Evolutionary conservation across 2,113 vertebrate species (phyloP).

Genomic region (Pleuronectes platessa): DNA sequence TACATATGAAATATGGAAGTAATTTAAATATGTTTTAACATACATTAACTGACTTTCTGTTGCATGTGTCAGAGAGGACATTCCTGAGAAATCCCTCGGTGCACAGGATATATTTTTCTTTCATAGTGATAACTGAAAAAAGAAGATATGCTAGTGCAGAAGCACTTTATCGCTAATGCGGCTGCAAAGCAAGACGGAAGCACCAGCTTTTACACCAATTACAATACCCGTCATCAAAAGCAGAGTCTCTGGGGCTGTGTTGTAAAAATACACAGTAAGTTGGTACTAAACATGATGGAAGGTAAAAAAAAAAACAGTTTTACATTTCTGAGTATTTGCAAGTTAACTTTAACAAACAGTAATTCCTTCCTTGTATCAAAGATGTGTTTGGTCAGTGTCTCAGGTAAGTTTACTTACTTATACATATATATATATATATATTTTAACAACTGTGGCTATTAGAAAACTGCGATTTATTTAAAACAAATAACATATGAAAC

Average conservation of each 20-base stretch:
- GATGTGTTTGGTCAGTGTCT: neutral
- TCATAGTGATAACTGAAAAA: too few species aligned
- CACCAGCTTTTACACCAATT: slow-evolving; percentile 11
- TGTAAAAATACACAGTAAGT: slow-evolving; percentile 15
- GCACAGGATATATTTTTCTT: neutral
- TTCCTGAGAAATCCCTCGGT: neutral
- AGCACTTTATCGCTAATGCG: neutral
- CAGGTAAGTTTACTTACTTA: too few species aligned
- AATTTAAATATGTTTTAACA: slow-evolving; percentile 25
- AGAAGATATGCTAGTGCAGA: too few species aligned
- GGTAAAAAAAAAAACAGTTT: neutral
- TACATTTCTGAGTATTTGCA: neutral
- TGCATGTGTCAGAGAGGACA: neutral
- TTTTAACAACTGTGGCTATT: too few species aligned
- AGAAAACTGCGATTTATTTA: too few species aligned
- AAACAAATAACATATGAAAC: too few species aligned
- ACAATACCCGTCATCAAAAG: slow-evolving; percentile 23
- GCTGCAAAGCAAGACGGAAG: slow-evolving; percentile 1
- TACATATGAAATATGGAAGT: slow-evolving; percentile 22
- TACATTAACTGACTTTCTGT: neutral
- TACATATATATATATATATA: too few species aligned
- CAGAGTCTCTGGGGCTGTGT: slow-evolving; percentile 3
- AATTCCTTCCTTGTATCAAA: neutral
- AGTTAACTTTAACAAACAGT: neutral
- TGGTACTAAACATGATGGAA: neutral